A percentile compares a stretch with the other conserved stretches of the same genome.
Conservation (phyloP, 2,888 invertebrate species). For the Hemicrepidius hirtus region DNA sequence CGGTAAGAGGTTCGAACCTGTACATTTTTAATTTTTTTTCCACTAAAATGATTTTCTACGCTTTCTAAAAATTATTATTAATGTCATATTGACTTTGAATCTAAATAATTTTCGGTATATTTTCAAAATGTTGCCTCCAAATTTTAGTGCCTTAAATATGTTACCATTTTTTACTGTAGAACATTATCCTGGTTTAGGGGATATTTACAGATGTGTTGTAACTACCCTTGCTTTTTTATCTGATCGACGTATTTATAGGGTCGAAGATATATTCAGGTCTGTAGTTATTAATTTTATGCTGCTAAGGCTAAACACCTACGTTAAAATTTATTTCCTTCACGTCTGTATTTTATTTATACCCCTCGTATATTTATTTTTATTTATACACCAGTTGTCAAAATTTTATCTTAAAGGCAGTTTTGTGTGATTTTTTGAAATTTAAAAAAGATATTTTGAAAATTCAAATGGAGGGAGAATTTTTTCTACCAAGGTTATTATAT, state of each 20-base stretch:
- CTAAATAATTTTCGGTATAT: not conserved
- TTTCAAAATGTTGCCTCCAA: conserved; percentile 38
- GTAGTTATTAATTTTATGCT: not conserved
- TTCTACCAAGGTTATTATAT: too few relatives aligned
- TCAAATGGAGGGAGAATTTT: too few relatives aligned
- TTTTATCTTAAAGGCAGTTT: not conserved
- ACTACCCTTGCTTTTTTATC: conserved; percentile 26
- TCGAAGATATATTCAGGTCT: conserved; percentile 39
- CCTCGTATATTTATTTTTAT: too few relatives aligned
- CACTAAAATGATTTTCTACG: conserved; percentile 11
- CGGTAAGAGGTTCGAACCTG: too few relatives aligned
- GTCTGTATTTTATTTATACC: too few relatives aligned
- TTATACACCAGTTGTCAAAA: not conserved
- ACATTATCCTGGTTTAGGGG: conserved; percentile 56
- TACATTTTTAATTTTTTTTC: conserved; percentile 3
- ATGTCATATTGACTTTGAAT: conserved; percentile 23
- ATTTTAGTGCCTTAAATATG: conserved; percentile 54
- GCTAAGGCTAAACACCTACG: too few relatives aligned
- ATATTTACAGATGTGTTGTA: conserved; percentile 38
- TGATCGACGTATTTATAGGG: conserved; percentile 13
- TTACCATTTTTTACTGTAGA: conserved; percentile 57
- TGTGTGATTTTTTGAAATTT: too few relatives aligned
- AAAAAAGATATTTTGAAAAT: too few relatives aligned
- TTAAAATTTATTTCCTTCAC: too few relatives aligned
- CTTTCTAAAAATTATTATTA: not conserved